These are phyloP conservation scores for Periophthalmus magnuspinnatus DNA, from an alignment of 2,797 vertebrate genomes.

Conservation along the genomic window DNA sequence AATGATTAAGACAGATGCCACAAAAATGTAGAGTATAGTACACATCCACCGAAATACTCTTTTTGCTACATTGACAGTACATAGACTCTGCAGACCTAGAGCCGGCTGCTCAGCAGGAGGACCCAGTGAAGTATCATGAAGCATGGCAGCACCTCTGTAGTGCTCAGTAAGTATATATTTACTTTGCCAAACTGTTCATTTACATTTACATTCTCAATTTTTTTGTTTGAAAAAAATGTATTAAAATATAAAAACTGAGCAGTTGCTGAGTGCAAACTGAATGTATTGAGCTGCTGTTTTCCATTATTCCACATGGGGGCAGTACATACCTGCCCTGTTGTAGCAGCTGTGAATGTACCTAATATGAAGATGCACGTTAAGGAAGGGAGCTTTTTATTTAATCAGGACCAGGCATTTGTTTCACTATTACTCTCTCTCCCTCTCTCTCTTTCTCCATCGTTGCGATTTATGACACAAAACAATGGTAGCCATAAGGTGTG, in stretches of 20 bases:
- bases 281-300: neutral
- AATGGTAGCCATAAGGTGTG: neutral
- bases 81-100: slow-evolving; percentile 94
- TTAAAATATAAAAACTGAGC: neutral
- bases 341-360: no score
- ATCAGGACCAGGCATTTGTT: neutral
- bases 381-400: slow-evolving; percentile 2
- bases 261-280: neutral
- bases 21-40: neutral
- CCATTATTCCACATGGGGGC: slow-evolving; percentile 40
- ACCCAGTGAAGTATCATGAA: slow-evolving; percentile 92
- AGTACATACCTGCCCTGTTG: slow-evolving; percentile 23
- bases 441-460: neutral
- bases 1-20: neutral
- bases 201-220: neutral
- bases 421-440: neutral
- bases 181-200: neutral
- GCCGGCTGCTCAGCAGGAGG: slow-evolving; percentile 78
- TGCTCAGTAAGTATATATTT: slow-evolving; percentile 76
- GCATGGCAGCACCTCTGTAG: slow-evolving; percentile 97
- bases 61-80: slow-evolving; percentile 75
- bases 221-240: neutral
- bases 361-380: slow-evolving; percentile 3
- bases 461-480: neutral
- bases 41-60: neutral